Evolutionary conservation across 1,140 invertebrate genomes (phyloP), one percentile per base, ranked within the genome.

Genomic region (Teleogryllus occipitalis): DNA sequence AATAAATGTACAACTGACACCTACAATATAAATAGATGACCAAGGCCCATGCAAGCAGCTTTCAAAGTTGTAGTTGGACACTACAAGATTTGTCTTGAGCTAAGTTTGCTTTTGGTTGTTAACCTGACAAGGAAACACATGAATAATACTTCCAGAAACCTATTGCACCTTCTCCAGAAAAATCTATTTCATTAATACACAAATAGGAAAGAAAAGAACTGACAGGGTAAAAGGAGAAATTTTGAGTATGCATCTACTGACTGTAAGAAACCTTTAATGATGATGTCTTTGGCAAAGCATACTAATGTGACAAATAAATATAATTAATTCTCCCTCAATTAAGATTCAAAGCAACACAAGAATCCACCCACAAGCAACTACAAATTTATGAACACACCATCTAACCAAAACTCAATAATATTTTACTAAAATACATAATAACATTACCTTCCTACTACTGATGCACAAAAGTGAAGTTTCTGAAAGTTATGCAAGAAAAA

Each of bases 321-420:
- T 18, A 65, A 65, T 65, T 65, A 65, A 65, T 65, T 65, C 54
- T 65, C 54, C 54, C 54, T 65, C 54, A 65, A 65, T 65, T 65
- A 65, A 65, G 54, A 65, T 65, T 65, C 18, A 65, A 65, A 65
- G 54, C 54, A 65, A 65, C 54, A 65, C 54, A 65, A 65, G 10
- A 65, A 65, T 65, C 54, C 54, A 65, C 54, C 54, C 54, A 65
- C 54, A 65, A 65, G 54, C 54, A 65, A 65, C 54, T 65, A 65
- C 54, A 65, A 65, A 65, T 65, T 65, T 65, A 65, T 65, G 54
- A 65, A 65, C 54, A 65, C 54, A 65, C 54, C 54, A 65, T 65
- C 54, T 65, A 65, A 65, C 54, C 54, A 65, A 65, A 65, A 65
- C 10, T 65, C 54, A 65, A 65, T 54, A n/a, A 54, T 65, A 65